These are phyloP conservation scores for Lagopus muta DNA, from an alignment of 2,113 vertebrate genomes.

Conservation along the genomic window DNA sequence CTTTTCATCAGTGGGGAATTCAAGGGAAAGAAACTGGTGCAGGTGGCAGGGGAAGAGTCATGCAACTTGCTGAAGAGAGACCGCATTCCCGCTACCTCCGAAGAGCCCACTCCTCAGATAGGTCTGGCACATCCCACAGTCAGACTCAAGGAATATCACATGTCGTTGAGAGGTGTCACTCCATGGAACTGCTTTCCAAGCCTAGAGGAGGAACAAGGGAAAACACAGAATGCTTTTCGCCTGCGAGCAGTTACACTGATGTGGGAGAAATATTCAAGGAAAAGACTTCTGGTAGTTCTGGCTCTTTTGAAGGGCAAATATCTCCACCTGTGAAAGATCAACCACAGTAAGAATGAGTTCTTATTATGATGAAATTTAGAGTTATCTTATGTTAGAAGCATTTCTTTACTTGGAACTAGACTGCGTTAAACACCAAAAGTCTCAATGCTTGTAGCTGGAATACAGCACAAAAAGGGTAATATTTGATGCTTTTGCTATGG, in stretches of 20 bases:
- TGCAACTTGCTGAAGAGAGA: conserved; percentile 71
- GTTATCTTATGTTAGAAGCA: neutral
- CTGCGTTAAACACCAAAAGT: neutral
- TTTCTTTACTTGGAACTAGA: neutral
- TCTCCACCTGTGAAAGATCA: conserved; percentile 86
- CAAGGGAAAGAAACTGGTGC: conserved; percentile 48
- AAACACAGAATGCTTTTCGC: conserved; percentile 70
- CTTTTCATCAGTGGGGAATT: conserved; percentile 73
- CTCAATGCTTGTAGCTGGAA: neutral
- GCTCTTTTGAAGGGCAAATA: conserved; percentile 71
- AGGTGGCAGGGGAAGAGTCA: conserved; percentile 67
- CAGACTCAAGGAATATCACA: conserved; percentile 51
- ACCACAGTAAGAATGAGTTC: conserved; percentile 79
- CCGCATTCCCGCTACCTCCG: conserved; percentile 91
- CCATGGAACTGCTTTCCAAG: conserved; percentile 84
- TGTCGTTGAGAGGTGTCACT: conserved; percentile 85
- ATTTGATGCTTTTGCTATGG: neutral
- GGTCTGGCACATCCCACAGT: conserved; percentile 74
- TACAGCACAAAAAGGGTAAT: too few relatives aligned
- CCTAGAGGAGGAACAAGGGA: conserved; percentile 61
- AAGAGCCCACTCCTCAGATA: conserved; percentile 92
- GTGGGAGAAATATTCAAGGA: conserved; percentile 80
- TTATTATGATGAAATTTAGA: neutral
- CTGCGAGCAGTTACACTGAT: conserved; percentile 67
- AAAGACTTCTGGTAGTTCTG: conserved; percentile 58